Conservation (phyloP, 2,797 vertebrate genomes). For the Macropus fuliginosus region DNA sequence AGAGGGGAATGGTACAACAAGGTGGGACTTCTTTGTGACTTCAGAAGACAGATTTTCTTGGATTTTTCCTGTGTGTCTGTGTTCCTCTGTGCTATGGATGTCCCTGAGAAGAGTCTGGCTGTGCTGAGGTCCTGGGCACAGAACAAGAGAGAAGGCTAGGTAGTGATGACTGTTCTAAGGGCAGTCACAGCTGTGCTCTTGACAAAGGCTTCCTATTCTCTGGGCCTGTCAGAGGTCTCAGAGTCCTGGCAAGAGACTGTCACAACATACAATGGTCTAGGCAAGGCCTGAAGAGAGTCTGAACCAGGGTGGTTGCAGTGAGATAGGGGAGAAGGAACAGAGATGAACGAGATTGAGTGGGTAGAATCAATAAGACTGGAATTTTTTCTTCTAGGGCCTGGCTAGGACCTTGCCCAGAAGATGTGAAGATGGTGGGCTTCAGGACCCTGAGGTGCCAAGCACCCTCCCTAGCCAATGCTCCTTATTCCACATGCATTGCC, state of each 20-base stretch:
- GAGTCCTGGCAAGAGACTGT: neutral
- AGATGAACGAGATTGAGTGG: neutral
- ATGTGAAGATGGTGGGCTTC: slow-evolving; percentile 10
- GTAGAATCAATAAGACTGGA: neutral
- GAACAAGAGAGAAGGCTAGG: neutral
- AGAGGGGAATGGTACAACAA: neutral
- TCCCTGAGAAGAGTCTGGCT: neutral
- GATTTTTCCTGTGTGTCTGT: neutral
- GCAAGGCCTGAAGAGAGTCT: neutral
- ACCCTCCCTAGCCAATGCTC: neutral
- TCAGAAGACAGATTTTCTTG: neutral
- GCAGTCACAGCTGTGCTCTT: neutral
- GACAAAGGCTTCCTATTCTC: neutral
- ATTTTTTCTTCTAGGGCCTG: neutral
- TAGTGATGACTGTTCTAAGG: neutral
- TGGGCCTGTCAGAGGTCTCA: neutral
- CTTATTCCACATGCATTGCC: neutral
- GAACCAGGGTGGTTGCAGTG: neutral
- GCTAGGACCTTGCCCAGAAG: neutral
- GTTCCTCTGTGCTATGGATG: neutral
- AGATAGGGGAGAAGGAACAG: neutral
- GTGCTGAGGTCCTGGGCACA: neutral
- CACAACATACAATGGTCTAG: neutral
- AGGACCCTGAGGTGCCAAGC: slow-evolving; percentile 35
- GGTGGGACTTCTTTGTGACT: neutral